Evolutionary conservation across 37 sponge, comb jelly and placozoan species (phyloP).

Genomic region (Cladorhizidae sp.): DNA sequence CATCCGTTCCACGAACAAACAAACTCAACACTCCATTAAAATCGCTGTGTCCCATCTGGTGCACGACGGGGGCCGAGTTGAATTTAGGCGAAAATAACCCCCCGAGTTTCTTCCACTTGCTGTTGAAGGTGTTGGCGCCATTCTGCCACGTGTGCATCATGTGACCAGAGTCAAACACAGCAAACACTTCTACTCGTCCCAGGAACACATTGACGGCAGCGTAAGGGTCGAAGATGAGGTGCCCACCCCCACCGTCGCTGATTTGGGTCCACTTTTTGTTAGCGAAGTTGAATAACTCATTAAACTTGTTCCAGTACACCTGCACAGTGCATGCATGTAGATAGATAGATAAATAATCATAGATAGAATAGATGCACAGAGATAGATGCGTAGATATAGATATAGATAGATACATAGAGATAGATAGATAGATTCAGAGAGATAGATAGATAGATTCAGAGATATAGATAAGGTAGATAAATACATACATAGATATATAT

Average conservation of each 20-base stretch:
- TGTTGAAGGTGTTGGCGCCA: slow-evolving; percentile 12
- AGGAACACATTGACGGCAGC: slow-evolving; percentile 52
- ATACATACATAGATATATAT: too few relatives aligned
- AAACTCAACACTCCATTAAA: slow-evolving; percentile 65
- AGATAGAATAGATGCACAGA: too few relatives aligned
- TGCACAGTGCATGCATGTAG: too few relatives aligned
- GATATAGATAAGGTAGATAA: too few relatives aligned
- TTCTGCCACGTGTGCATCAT: slow-evolving; percentile 75
- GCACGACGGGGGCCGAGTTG: slow-evolving; percentile 55
- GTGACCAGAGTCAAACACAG: slow-evolving; percentile 8
- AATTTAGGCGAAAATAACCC: slow-evolving; percentile 45
- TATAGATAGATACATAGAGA: too few relatives aligned
- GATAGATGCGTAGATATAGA: too few relatives aligned
- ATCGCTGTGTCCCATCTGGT: slow-evolving; percentile 48
- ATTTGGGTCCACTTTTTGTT: slow-evolving; percentile 25
- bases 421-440: too few relatives aligned
- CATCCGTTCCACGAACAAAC: slow-evolving; percentile 62
- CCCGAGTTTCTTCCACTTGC: slow-evolving; percentile 48
- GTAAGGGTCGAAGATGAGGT: slow-evolving; percentile 34
- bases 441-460: too few relatives aligned
- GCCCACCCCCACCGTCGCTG: slow-evolving; percentile 7
- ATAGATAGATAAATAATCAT: too few relatives aligned
- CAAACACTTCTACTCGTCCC: slow-evolving; percentile 59
- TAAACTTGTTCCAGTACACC: slow-evolving; percentile 10
- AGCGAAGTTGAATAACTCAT: not conserved